These are phyloP conservation scores for Mesitornis unicolor DNA, from an alignment of 2,113 vertebrate genomes.

Conservation along the genomic window DNA sequence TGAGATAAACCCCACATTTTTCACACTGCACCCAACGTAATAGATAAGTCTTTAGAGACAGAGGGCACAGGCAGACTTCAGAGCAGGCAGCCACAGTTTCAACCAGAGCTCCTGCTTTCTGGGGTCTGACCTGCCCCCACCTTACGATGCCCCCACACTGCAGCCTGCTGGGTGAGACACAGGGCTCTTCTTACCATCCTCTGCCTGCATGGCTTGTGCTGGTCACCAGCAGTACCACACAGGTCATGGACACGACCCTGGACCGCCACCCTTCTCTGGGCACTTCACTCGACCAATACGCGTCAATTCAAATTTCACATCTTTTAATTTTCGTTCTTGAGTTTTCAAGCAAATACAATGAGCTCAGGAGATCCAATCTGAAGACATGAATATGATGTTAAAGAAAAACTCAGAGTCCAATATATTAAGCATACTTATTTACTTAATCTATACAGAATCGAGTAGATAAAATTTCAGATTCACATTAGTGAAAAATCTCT, in stretches of 20 bases:
- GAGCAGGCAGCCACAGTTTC: background rate
- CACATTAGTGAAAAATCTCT: conserved; percentile 86
- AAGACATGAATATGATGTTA: background rate
- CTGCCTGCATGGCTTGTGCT: fast-evolving
- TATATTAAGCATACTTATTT: conserved; percentile 83
- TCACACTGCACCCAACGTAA: fast-evolving
- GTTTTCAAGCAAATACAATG: background rate
- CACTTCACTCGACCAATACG: background rate
- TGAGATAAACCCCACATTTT: fast-evolving
- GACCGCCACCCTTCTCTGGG: fast-evolving
- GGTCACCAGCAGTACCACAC: fast-evolving
- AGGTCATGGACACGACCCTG: fast-evolving
- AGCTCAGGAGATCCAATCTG: background rate
- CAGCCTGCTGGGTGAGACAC: background rate
- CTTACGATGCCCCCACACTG: fast-evolving
- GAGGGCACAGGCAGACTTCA: background rate
- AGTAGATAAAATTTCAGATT: conserved; percentile 85
- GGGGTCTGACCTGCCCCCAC: fast-evolving
- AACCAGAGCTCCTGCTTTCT: background rate
- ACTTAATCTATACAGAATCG: conserved; percentile 83
- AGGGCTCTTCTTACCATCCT: fast-evolving
- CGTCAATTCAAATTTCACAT: background rate
- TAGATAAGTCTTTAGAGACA: background rate
- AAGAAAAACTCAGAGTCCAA: conserved; percentile 74
- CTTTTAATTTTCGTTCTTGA: background rate